These are phyloP conservation scores for Isotomurus palustris DNA, from an alignment of 2,888 invertebrate genomes.

Conservation along the genomic window DNA sequence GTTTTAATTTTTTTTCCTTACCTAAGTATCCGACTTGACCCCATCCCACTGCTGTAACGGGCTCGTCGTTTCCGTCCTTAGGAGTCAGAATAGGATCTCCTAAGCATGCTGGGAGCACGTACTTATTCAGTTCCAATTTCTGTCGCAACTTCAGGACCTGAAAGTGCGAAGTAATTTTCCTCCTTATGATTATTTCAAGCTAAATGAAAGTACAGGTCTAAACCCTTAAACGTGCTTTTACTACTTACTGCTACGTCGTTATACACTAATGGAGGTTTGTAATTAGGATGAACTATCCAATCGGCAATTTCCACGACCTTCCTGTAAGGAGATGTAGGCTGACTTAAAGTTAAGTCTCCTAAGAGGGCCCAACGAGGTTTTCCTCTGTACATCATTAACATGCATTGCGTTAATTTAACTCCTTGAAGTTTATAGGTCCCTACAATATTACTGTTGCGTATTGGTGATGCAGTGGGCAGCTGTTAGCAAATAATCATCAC, in stretches of 20 bases:
- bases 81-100: constrained; percentile 10
- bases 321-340: constrained; percentile 13
- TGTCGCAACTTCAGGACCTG: constrained; percentile 12
- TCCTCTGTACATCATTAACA: constrained; percentile 15
- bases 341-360: constrained; percentile 23
- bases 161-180: neutral
- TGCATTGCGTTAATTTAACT: neutral
- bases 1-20: neutral
- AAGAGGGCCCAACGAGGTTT: constrained; percentile 23
- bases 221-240: neutral
- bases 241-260: constrained; percentile 29
- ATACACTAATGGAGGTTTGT: constrained; percentile 29
- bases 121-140: constrained; percentile 17
- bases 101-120: constrained; percentile 23
- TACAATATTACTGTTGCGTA: neutral
- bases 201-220: neutral
- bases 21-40: constrained; percentile 6
- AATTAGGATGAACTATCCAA: constrained; percentile 26
- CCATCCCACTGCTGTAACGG: constrained; percentile 25
- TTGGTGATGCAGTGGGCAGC: constrained; percentile 26
- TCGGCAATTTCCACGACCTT: constrained; percentile 22
- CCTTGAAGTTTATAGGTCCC: too few relatives aligned
- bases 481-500: constrained; percentile 24
- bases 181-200: neutral
- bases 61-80: neutral